Conservation (phyloP, 2,113 vertebrate species). For the Heliornis fulica region DNA sequence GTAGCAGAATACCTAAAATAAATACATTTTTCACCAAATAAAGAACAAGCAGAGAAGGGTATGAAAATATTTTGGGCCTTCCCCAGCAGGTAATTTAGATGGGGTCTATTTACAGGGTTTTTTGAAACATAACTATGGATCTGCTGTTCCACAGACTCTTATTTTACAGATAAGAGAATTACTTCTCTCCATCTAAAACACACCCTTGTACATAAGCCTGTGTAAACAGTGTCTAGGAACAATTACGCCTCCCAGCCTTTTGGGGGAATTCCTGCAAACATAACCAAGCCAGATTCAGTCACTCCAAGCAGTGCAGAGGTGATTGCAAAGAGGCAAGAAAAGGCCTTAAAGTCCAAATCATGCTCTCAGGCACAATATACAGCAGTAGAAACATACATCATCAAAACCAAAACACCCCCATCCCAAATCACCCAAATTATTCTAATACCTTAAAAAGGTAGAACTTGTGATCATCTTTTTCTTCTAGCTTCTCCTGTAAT, state of each 20-base stretch:
- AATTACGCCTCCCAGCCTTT: background rate
- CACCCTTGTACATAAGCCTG: background rate
- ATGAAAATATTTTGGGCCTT: background rate
- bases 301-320: background rate
- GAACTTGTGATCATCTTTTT: slow-evolving; percentile 82
- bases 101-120: background rate
- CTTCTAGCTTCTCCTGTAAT: slow-evolving; percentile 85
- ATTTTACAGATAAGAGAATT: background rate
- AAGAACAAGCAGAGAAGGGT: background rate
- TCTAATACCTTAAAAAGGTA: slow-evolving; percentile 85
- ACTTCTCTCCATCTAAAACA: background rate
- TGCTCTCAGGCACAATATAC: background rate
- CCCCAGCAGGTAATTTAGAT: background rate
- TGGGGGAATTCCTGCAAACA: background rate
- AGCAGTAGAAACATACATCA: background rate
- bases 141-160: background rate
- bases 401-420: background rate
- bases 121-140: background rate
- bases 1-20: background rate
- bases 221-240: background rate
- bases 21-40: background rate
- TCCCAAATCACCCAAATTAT: background rate
- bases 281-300: background rate
- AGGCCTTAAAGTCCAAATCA: background rate
- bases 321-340: background rate